phyloP scores from a whole-genome alignment of 2,797 vertebrate species.

The Lithobates pipiens region DNA sequence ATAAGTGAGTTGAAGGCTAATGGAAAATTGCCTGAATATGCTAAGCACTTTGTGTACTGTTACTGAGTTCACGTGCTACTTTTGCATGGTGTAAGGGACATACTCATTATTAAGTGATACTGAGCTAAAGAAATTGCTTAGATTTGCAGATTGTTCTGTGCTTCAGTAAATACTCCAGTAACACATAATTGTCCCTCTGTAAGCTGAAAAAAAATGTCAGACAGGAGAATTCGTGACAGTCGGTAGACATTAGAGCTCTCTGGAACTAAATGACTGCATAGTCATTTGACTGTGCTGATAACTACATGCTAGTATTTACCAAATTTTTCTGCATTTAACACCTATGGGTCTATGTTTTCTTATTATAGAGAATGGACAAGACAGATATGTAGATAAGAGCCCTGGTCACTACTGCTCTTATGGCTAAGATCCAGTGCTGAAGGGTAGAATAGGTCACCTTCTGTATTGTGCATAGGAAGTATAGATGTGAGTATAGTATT shows the following conservation, averaged over 20 bases:
- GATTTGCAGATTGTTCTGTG: neutral
- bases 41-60: no score
- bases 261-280: slow-evolving; percentile 19
- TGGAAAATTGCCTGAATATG: no score
- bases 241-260: neutral
- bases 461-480: neutral
- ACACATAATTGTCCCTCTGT: neutral
- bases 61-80: no score
- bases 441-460: neutral
- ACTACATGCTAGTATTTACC: neutral
- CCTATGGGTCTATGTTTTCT: no score
- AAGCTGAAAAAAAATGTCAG: neutral
- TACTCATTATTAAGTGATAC: no score
- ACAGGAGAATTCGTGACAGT: neutral
- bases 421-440: neutral
- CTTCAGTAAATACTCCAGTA: neutral
- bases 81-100: no score
- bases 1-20: no score
- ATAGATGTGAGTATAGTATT: neutral
- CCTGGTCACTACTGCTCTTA: neutral
- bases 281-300: neutral
- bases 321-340: neutral
- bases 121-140: no score
- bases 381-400: neutral
- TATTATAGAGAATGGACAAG: no score